Conservation (phyloP, 2,113 vertebrate species). For the Rhinopomastus cyanomelas region DNA sequence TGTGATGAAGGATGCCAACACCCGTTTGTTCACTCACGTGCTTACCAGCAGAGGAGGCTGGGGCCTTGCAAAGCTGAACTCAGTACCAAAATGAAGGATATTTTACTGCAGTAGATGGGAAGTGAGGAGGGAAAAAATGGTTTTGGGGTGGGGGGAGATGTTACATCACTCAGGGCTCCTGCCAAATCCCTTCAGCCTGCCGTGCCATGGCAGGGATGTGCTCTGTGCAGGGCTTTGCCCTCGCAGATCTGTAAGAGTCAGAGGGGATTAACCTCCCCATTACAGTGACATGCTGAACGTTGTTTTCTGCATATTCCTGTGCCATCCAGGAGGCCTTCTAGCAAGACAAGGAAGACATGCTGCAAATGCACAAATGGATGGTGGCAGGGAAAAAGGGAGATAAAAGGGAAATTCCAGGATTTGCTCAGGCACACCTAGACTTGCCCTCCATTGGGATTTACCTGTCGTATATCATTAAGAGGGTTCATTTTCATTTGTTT, state of each 20-base stretch:
- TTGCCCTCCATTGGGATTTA: conserved; percentile 49
- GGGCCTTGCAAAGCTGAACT: not conserved
- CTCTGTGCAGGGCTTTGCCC: not conserved
- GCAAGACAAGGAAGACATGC: not conserved
- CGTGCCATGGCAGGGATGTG: not conserved
- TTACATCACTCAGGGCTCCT: not conserved
- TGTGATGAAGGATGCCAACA: not conserved
- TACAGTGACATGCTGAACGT: not conserved
- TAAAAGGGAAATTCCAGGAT: conserved; percentile 53
- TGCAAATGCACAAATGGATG: not conserved
- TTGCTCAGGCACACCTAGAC: conserved; percentile 53
- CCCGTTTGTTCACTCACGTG: not conserved
- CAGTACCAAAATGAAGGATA: not conserved
- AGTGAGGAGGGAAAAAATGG: not conserved
- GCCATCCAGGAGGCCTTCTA: conserved; percentile 18
- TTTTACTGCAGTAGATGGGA: not conserved
- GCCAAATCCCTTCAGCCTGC: not conserved
- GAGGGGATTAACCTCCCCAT: not conserved
- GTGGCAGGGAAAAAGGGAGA: not conserved
- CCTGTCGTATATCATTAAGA: conserved; percentile 39
- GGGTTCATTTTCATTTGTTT: not conserved
- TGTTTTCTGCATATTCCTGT: not conserved
- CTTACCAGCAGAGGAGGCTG: not conserved
- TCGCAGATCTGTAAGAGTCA: not conserved
- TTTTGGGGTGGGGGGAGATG: not conserved